Evolutionary conservation across 2,888 invertebrate species (phyloP), one percentile per base, ranked within the genome.

Genomic region (Coleophora deauratella): DNA sequence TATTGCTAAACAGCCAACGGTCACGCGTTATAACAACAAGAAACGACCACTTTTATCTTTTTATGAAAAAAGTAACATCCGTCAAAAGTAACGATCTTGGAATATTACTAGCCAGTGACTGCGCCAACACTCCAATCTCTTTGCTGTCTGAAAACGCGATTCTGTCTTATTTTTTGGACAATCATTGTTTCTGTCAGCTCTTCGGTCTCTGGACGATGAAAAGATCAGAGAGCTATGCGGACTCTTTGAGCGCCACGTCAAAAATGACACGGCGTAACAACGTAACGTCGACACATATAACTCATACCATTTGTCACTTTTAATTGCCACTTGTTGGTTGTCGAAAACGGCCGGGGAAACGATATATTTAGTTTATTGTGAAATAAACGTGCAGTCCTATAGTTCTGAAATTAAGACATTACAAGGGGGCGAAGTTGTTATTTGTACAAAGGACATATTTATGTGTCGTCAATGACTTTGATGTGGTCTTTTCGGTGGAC

Each of bases 231-330:
- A 50, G 46, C 42, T 37, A 40, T 45, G 48, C 48, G 37, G 49
- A 42, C 54, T 46, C 69, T 73, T 69, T 71, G 72, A 72, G 59
- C 64, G 53, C 46, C 44, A 54, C 56, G 62, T 66, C 67, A 57
- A 50, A 52, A 42, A 41, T 43, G 62, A 69, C 68, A 71, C 55
- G 55, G 61, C 62, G 64, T 59, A 62, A 70, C 72, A 62, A 50
- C 47, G 44, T 45, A 40, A 47, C 58, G 58, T 49, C 63, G 61
- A 51, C 55, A 59, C 53, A 54, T 64, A 70, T 72, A 73, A 71
- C 68, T 74, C 73, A 72, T 67, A 72, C 70, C 84, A 82, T 85
- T 81, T 82, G 84, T 85, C 84, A 85, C 75, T 82, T 85, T 78
- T 84, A 85, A 85, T 85, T 84, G 81, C 80, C 73, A 74, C 74